Percentiles rank a stretch among this genome's conserved stretches.
phyloP scores from a whole-genome alignment of 2,888 invertebrate species.

The Drosophila neonasuta region DNA sequence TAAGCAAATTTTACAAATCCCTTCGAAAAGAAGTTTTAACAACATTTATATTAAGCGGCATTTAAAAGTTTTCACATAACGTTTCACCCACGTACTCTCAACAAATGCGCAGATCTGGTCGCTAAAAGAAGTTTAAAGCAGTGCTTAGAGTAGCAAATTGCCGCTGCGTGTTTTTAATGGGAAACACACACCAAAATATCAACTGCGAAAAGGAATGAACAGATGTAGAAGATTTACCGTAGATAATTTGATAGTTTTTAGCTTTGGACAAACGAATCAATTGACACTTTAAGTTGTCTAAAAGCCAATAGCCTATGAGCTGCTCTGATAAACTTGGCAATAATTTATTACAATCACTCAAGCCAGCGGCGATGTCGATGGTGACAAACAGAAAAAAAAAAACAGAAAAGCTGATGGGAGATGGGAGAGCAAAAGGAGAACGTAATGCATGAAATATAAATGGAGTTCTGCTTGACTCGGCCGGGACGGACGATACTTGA shows the following conservation, averaged over 20 bases:
- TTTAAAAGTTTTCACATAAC: not conserved
- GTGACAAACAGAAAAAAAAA: slow-evolving; percentile 13
- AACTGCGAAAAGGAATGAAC: not conserved
- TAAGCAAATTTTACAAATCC: not conserved
- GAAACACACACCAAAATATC: not conserved
- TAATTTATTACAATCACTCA: slow-evolving; percentile 75
- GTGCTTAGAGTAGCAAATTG: not conserved
- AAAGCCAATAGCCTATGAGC: slow-evolving; percentile 11
- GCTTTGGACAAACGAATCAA: slow-evolving; percentile 23
- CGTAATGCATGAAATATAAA: slow-evolving; percentile 52
- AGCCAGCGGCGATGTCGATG: slow-evolving; percentile 54
- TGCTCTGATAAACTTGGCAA: slow-evolving; percentile 55
- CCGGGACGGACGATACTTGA: slow-evolving; percentile 21
- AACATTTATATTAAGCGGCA: not conserved
- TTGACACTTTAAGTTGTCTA: slow-evolving; percentile 37
- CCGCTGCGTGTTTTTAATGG: not conserved
- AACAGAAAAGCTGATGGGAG: not conserved
- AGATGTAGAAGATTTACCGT: not conserved
- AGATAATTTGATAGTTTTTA: slow-evolving; percentile 1
- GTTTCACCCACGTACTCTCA: not conserved
- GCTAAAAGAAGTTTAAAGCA: not conserved
- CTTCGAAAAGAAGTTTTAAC: no score
- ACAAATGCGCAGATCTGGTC: not conserved
- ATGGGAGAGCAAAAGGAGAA: slow-evolving; percentile 16
- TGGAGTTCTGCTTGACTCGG: slow-evolving; percentile 38